Percentiles rank a stretch among this genome's conserved stretches.
Evolutionary conservation across 2,888 invertebrate genomes (phyloP).

Genomic region (Metacarcinus magister): DNA sequence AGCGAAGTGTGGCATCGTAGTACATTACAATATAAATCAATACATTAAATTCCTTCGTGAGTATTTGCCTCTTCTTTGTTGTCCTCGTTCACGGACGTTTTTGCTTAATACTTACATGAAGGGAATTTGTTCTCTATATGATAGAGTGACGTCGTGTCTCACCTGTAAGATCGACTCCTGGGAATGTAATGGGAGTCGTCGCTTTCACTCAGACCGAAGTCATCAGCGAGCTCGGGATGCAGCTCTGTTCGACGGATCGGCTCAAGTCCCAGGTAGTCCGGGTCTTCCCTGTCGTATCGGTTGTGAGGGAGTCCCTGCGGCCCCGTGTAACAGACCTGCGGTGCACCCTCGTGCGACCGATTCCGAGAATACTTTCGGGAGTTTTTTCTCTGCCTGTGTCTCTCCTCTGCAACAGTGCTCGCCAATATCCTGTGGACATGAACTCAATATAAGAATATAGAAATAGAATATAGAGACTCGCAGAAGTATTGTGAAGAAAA

Average conservation of each 20-base stretch:
- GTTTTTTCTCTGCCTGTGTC: constrained; percentile 63
- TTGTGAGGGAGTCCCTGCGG: constrained; percentile 6
- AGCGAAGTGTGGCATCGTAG: background rate
- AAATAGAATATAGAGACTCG: background rate
- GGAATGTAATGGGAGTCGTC: background rate
- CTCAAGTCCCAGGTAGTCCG: constrained; percentile 72
- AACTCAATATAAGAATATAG: background rate
- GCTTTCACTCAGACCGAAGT: constrained; percentile 9
- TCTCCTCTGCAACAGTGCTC: constrained; percentile 71
- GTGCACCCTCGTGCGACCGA: background rate
- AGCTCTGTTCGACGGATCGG: constrained; percentile 59
- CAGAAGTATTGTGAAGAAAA: background rate
- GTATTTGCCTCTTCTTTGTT: too few relatives aligned
- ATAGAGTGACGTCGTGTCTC: background rate
- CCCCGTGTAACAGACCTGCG: constrained; percentile 8
- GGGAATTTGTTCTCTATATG: too few relatives aligned
- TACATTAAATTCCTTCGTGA: background rate
- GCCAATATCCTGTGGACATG: constrained; percentile 64
- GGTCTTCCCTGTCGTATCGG: constrained; percentile 8
- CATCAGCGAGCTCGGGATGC: constrained; percentile 62
- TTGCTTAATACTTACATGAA: too few relatives aligned
- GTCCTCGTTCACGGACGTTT: too few relatives aligned
- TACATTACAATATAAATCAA: background rate
- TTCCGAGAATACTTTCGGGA: constrained; percentile 53
- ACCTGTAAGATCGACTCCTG: constrained; percentile 66